These are phyloP conservation scores for Sturmia bella DNA, from an alignment of 2,888 invertebrate genomes.

Conservation along the genomic window DNA sequence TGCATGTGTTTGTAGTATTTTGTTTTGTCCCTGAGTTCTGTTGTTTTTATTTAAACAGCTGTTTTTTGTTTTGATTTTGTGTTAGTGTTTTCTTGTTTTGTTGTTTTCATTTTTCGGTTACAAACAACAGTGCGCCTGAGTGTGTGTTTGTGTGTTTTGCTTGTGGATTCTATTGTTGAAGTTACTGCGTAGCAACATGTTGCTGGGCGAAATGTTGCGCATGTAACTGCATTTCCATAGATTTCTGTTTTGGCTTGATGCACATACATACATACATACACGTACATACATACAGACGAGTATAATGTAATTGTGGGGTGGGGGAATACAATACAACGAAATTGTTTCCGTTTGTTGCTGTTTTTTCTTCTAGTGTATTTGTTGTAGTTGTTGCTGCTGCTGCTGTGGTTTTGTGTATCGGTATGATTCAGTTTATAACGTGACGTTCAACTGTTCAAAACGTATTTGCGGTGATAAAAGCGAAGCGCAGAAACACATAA, in stretches of 20 bases:
- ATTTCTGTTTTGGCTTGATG: conserved; percentile 32
- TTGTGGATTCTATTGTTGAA: conserved; percentile 56
- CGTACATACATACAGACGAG: too few relatives aligned
- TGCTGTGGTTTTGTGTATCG: conserved; percentile 59
- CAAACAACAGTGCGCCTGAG: background rate
- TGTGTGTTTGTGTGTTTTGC: background rate
- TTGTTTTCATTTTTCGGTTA: background rate
- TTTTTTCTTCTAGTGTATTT: conserved; percentile 18
- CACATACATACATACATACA: too few relatives aligned
- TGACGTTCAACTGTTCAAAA: conserved; percentile 68
- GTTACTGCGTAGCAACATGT: conserved; percentile 65
- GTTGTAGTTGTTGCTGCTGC: conserved; percentile 40
- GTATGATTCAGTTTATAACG: conserved; percentile 66
- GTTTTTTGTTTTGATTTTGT: conserved; percentile 65
- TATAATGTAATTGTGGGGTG: conserved; percentile 61
- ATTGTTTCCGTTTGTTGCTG: conserved; percentile 58
- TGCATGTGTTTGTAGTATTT: conserved; percentile 1
- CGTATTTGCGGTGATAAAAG: conserved; percentile 57
- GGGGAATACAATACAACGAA: conserved; percentile 57
- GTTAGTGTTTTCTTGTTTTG: conserved; percentile 15
- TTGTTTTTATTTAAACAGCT: conserved; percentile 53
- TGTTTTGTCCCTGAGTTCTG: conserved; percentile 27
- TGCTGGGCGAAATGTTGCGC: conserved; percentile 51
- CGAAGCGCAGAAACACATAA: conserved; percentile 16
- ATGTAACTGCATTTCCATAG: conserved; percentile 60